Conservation (phyloP, 2,797 vertebrate species). For the Alfaro cultratus region DNA sequence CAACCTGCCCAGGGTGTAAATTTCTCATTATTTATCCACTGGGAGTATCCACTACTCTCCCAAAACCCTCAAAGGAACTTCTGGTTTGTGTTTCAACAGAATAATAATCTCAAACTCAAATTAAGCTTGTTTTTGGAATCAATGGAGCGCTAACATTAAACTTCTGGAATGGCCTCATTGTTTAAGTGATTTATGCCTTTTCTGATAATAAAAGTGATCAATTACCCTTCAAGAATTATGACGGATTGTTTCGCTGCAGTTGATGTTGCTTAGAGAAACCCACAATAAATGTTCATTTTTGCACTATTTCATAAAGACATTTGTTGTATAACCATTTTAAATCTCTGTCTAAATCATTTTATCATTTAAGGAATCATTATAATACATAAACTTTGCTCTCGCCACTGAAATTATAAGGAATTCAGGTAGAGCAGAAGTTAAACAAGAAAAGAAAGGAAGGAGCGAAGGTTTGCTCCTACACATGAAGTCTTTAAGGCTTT, state of each 20-base stretch:
- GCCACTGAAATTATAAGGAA: neutral
- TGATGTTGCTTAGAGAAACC: neutral
- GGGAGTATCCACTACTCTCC: neutral
- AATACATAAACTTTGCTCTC: neutral
- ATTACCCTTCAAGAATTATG: neutral
- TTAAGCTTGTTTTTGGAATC: neutral
- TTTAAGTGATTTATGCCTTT: neutral
- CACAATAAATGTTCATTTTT: neutral
- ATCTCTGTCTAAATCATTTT: neutral
- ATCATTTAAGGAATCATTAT: neutral
- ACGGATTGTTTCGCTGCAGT: neutral
- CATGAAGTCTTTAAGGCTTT: neutral
- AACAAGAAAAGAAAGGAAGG: slow-evolving; percentile 23
- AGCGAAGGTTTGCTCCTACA: slow-evolving; percentile 26
- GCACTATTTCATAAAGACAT: neutral
- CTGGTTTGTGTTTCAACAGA: neutral
- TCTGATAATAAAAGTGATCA: neutral
- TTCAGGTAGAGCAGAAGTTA: slow-evolving; percentile 28
- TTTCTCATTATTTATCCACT: neutral
- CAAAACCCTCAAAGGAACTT: neutral
- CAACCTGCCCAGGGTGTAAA: neutral
- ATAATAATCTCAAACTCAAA: neutral
- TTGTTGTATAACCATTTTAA: neutral
- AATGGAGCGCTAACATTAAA: neutral
- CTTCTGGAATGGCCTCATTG: neutral